These are phyloP conservation scores for Anaspis maculata DNA, from an alignment of 2,888 invertebrate genomes.

Conservation along the genomic window DNA sequence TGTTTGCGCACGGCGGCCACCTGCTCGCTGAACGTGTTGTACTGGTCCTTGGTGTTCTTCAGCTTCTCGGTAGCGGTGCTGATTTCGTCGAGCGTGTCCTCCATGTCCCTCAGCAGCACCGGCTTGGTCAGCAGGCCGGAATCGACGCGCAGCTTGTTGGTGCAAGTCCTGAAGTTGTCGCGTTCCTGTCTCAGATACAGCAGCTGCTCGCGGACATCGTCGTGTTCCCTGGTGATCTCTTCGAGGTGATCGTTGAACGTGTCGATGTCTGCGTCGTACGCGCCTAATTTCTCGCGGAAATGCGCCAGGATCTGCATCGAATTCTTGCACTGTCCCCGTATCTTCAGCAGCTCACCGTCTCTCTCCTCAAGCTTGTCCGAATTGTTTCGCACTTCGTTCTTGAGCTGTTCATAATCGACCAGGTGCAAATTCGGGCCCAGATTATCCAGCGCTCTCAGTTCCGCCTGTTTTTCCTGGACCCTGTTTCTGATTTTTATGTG, in stretches of 20 bases:
- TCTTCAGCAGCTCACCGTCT: slow-evolving; percentile 43
- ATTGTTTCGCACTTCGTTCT: slow-evolving; percentile 45
- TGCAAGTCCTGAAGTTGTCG: slow-evolving; percentile 38
- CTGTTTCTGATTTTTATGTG: slow-evolving; percentile 28
- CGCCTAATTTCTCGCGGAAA: slow-evolving; percentile 40
- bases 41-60: slow-evolving; percentile 6
- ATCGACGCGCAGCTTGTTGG: slow-evolving; percentile 35
- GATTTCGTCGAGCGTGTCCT: slow-evolving; percentile 31
- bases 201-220: slow-evolving; percentile 31
- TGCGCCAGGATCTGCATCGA: slow-evolving; percentile 44
- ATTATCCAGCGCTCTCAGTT: slow-evolving; percentile 35
- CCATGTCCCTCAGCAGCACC: slow-evolving; percentile 41
- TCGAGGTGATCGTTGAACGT: slow-evolving; percentile 18
- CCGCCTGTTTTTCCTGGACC: slow-evolving; percentile 23
- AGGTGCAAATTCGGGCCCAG: slow-evolving; percentile 43
- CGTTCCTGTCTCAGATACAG: slow-evolving; percentile 32
- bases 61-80: slow-evolving; percentile 24
- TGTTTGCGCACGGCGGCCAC: slow-evolving; percentile 4
- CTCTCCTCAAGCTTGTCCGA: slow-evolving; percentile 47
- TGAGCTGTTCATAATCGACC: slow-evolving; percentile 47
- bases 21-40: slow-evolving; percentile 7
- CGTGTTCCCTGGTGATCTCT: slow-evolving; percentile 17
- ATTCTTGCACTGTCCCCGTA: slow-evolving; percentile 41
- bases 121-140: slow-evolving; percentile 41
- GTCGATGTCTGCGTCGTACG: neutral